These are phyloP conservation scores for Drosophila anomalata DNA, from an alignment of 2,888 invertebrate genomes.

Conservation along the genomic window DNA sequence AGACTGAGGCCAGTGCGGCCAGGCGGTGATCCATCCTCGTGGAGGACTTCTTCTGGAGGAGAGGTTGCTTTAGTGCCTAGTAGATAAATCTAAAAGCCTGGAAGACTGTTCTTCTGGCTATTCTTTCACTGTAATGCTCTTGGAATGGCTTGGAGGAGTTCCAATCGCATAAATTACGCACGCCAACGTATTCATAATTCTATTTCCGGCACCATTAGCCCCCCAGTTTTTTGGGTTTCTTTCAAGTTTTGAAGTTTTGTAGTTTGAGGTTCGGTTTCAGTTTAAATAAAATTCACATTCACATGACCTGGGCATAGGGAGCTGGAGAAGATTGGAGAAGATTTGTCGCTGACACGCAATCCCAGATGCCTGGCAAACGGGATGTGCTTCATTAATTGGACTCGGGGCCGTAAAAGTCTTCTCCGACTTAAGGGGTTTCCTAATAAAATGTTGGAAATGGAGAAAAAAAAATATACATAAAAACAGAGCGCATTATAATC, in stretches of 20 bases:
- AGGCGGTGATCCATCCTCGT: conserved; percentile 19
- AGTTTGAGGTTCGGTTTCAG: background rate
- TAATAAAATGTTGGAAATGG: conserved; percentile 70
- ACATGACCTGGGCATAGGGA: conserved; percentile 20
- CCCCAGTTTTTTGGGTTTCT: conserved; percentile 11
- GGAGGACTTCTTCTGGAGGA: conserved; percentile 6
- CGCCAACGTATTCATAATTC: conserved; percentile 79
- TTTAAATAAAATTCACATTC: conserved; percentile 7
- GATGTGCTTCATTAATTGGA: conserved; percentile 79
- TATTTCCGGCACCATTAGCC: conserved; percentile 77
- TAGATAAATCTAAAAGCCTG: conserved; percentile 76
- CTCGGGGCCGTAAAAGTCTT: conserved; percentile 36
- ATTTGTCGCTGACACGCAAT: conserved; percentile 76
- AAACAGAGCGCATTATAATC: conserved; percentile 83
- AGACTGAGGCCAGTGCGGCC: too few species aligned
- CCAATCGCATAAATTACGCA: conserved; percentile 75
- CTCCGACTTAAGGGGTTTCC: conserved; percentile 70
- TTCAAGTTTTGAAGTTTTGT: background rate
- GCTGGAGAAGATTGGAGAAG: conserved; percentile 36
- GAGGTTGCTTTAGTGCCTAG: conserved; percentile 64
- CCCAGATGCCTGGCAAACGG: conserved; percentile 57
- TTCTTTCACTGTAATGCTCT: conserved; percentile 24
- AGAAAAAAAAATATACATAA: conserved; percentile 49
- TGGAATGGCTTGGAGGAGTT: conserved; percentile 2
- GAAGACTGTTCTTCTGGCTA: too few species aligned